Conservation (phyloP, 2,797 vertebrate genomes). For the Arrhamphus sclerolepis region DNA sequence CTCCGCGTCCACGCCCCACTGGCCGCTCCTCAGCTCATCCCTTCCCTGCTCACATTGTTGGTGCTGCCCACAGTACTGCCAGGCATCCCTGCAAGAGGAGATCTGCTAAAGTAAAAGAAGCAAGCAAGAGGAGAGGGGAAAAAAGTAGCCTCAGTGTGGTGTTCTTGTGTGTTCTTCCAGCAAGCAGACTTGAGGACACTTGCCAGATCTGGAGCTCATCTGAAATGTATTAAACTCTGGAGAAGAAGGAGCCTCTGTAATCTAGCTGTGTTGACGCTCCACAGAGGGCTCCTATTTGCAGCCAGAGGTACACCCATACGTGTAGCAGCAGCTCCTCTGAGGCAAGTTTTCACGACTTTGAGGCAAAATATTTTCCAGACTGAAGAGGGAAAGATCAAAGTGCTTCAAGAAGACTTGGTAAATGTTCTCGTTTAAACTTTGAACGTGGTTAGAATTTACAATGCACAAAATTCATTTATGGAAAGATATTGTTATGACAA, state of each 20-base stretch:
- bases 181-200: constrained; percentile 41
- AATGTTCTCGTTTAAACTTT: constrained; percentile 41
- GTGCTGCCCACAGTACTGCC: constrained; percentile 57
- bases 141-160: constrained; percentile 33
- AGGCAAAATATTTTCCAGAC: constrained; percentile 70
- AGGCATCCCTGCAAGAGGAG: constrained; percentile 73
- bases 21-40: constrained; percentile 54
- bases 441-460: background rate
- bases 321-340: constrained; percentile 66
- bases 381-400: constrained; percentile 53
- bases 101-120: constrained; percentile 45
- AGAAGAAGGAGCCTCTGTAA: constrained; percentile 66
- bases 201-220: constrained; percentile 69
- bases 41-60: constrained; percentile 41
- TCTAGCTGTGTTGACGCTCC: constrained; percentile 42
- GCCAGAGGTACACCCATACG: constrained; percentile 62
- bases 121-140: constrained; percentile 35
- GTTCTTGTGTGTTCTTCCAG: constrained; percentile 46
- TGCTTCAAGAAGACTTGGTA: constrained; percentile 50
- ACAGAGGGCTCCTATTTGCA: constrained; percentile 57
- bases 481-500: too few species aligned
- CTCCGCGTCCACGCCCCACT: constrained; percentile 41
- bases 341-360: constrained; percentile 55
- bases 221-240: constrained; percentile 71
- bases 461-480: background rate